phyloP scores from a whole-genome alignment of 2,888 invertebrate species.

The Atherix ibis region DNA sequence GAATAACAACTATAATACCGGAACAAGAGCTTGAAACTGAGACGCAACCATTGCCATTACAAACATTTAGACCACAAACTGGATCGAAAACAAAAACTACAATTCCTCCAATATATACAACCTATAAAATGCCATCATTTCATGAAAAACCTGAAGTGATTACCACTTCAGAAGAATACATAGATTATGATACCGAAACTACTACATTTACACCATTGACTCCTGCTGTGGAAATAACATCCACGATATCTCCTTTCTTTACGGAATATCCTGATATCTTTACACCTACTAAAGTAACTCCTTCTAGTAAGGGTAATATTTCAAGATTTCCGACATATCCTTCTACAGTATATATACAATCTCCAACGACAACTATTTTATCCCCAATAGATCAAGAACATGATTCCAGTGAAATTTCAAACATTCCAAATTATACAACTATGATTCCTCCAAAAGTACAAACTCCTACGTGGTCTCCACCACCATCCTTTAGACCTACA shows the following conservation, averaged over 20 bases:
- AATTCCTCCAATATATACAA: too few species aligned
- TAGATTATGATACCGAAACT: slow-evolving; percentile 14
- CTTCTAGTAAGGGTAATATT: not conserved
- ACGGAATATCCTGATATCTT: slow-evolving; percentile 28
- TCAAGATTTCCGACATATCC: slow-evolving; percentile 10
- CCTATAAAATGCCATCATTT: too few species aligned
- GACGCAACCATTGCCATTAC: too few species aligned
- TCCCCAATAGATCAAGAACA: slow-evolving; percentile 16
- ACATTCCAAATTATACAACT: too few species aligned
- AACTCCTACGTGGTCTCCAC: slow-evolving; percentile 9
- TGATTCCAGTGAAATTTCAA: slow-evolving; percentile 10
- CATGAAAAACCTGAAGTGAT: not conserved
- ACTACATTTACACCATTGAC: slow-evolving; percentile 7
- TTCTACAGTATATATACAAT: slow-evolving; percentile 10
- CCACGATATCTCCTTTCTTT: slow-evolving; percentile 29
- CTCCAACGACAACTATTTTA: slow-evolving; percentile 8
- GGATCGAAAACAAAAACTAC: too few species aligned
- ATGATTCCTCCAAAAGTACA: slow-evolving; percentile 9
- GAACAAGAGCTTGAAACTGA: too few species aligned
- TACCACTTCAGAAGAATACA: slow-evolving; percentile 11
- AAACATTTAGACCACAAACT: too few species aligned
- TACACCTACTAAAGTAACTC: slow-evolving; percentile 22
- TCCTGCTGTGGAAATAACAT: slow-evolving; percentile 17
- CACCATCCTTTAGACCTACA: slow-evolving; percentile 13
- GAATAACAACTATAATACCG: too few species aligned